Evolutionary conservation across 2,888 invertebrate genomes (phyloP), one percentile per base, ranked within the genome.

Genomic region (Prosopocoilus inquinatus): DNA sequence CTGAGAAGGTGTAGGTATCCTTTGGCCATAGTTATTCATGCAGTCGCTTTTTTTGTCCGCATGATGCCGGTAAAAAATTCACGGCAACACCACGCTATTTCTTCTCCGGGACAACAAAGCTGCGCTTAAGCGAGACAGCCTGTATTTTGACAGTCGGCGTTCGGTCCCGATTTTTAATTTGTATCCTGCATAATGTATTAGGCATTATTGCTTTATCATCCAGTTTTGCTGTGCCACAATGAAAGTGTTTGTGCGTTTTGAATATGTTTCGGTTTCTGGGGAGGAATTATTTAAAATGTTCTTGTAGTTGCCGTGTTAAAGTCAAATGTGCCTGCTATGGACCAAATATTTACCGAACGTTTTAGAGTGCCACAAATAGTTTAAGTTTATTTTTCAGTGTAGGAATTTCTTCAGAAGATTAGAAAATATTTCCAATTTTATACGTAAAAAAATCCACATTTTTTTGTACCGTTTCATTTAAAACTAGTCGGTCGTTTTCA

Each of bases 1-100:
- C 61, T 52, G 63, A 9, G 60, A 61, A 60, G 59, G 59, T 57
- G 57, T 58, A 57, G 60, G 57, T 55, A 57, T 55, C 57, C 52
- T 55, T 57, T 57, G 36, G 47, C 49, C 51, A 44, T 48, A 58
- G 52, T 49, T 61, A 59, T 58, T 54, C 59, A 54, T 53, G 47
- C 54, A 53, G 52, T 55, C 58, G 56, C 57, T 53, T 47, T 51
- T n/a, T 50, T 35, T 53, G 55, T 46, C 62, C 38, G 52, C 57
- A 38, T 57, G 60, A 59, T 50, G 54, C 57, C 55, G 56, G 47
- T 57, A 38, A 33, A 52, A 57, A 56, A 33, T 12, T 52, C 50
- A 52, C 47, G 33, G 52, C 44, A 34, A 35, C 47, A 50, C 50
- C 49, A 50, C 50, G 48, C 47, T 50, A 45, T 46, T 47, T 15